Evolutionary conservation across 2,797 vertebrate species (phyloP), one percentile per base, ranked within the genome.

Genomic region (Cirrhinus molitorella): DNA sequence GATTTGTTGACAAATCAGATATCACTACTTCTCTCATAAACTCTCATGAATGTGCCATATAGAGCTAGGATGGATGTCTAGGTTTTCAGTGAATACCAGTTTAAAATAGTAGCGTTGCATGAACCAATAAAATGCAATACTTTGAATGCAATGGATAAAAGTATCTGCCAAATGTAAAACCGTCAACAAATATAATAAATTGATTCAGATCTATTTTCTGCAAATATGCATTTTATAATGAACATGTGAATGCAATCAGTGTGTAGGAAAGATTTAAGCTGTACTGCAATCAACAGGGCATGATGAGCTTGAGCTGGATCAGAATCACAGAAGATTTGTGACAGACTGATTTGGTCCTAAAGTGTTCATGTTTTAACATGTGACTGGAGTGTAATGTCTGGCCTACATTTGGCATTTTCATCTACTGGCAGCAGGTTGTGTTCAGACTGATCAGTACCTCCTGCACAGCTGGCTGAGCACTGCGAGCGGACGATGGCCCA

Each of bases 401-500:
- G 34, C 11, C 37, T 43, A 23, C 12, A 23, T 40, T 5, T 23
- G n/a, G 3, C 66, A 43, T 43, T 2, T 23, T 6, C 13, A 14
- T 68, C 37, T 51, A 43, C 10, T 16, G 8, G 13, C 28, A 67
- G 23, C 19, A 9, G 1, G 23, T 14, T 75, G 13, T 23, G 71
- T 57, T 37, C 7, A 3, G 25, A 25, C 21, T 16, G 78, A 71
- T 23, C 25, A 2, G 31, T 94, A 97, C 97, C 97, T 93, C 94
- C 94, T 14, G 96, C 96, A 82, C 97, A 98, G 23, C 95, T 95
- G 19, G 92, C 94, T 0, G 97, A 96, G 88, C 97, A 98, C 28
- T 94, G 93, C 0, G 96, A 95, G 45, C 90, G 95, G 85, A 96
- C 31, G 65, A 96, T 85, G 71, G 94, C 95, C 97, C 97, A 98